These are phyloP conservation scores for Plebejus anna DNA, from an alignment of 2,888 invertebrate genomes.

Conservation along the genomic window DNA sequence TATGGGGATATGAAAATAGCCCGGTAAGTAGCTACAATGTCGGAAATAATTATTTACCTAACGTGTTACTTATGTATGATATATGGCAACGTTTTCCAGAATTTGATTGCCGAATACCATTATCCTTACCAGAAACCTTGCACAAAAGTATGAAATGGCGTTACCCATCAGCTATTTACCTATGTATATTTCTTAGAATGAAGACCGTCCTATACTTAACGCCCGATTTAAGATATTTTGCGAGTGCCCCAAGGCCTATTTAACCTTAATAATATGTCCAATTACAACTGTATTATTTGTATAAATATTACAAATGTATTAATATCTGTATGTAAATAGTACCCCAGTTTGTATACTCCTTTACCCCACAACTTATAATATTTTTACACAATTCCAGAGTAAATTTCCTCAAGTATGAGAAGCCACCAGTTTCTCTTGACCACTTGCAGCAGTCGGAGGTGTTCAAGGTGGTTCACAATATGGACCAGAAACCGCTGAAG, in stretches of 20 bases:
- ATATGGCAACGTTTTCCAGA: conserved; percentile 12
- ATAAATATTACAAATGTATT: neutral
- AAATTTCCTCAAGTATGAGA: conserved; percentile 94
- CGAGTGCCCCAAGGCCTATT: neutral
- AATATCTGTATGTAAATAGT: neutral
- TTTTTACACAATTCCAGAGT: conserved; percentile 77
- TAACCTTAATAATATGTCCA: neutral
- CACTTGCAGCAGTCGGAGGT: conserved; percentile 89
- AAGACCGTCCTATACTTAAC: neutral
- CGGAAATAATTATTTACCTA: neutral
- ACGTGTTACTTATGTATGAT: neutral
- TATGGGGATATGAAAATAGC: neutral
- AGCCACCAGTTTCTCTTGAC: conserved; percentile 86
- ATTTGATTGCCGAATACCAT: neutral
- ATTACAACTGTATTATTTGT: neutral
- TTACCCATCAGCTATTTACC: neutral
- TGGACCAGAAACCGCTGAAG: conserved; percentile 83
- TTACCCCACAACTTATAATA: neutral
- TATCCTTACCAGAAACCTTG: neutral
- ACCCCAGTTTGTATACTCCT: neutral
- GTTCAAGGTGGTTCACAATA: conserved; percentile 88
- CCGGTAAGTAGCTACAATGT: neutral
- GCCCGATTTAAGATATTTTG: neutral
- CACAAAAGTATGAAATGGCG: neutral
- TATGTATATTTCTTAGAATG: neutral